Conservation (phyloP, 2,888 invertebrate species). For the Leptothorax acervorum region DNA sequence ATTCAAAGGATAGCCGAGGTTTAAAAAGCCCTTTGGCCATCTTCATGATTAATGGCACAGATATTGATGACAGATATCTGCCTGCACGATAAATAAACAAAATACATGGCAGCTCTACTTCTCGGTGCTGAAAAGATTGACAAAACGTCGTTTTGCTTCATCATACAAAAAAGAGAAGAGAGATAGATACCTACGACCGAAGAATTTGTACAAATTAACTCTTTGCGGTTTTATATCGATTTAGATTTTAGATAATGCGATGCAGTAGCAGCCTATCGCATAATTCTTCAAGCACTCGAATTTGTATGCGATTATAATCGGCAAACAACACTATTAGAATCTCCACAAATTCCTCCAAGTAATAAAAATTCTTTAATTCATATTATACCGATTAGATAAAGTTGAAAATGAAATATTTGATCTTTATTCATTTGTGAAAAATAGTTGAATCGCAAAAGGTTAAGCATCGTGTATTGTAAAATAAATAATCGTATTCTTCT, state of each 20-base stretch:
- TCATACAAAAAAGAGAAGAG: neutral
- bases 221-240: neutral
- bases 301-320: neutral
- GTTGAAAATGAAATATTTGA: neutral
- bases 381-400: neutral
- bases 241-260: neutral
- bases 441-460: neutral
- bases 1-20: slow-evolving; percentile 12
- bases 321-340: neutral
- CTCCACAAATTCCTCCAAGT: neutral
- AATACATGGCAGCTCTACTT: neutral
- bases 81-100: slow-evolving; percentile 18
- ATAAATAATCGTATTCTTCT: neutral
- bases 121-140: neutral
- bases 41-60: neutral
- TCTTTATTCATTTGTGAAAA: neutral
- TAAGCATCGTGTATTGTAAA: neutral
- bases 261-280: neutral
- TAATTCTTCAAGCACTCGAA: neutral
- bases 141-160: neutral
- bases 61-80: neutral
- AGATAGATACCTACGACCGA: neutral
- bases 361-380: neutral
- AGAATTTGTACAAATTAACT: neutral
- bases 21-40: slow-evolving; percentile 5